Base-by-base conservation (phyloP, 2,797 vertebrate genomes). In the Tangara arthus region DNA sequence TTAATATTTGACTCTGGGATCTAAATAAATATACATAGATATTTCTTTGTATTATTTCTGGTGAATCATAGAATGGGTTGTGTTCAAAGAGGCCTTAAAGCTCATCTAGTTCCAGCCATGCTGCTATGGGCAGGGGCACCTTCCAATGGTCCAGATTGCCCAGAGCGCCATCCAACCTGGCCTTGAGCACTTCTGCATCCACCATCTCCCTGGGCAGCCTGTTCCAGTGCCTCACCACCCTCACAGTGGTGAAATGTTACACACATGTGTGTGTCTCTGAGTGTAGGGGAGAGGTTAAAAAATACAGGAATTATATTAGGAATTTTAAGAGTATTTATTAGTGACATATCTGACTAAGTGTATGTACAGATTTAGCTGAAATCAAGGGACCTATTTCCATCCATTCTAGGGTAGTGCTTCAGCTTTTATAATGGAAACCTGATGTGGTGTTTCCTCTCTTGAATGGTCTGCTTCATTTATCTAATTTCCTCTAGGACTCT, bases 141-240 rank as follows among this genome's bases (percentile, higher is more conserved):
- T 86, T 76, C 39, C 57, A 35, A 6, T 14, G 5, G 8, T 35
- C 15, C 50, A 13, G 22, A 16, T 32, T 52, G 21, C 42, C 73
- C 49, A 39, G 27, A 39, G 15, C 1, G 0, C 11, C 27, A 8
- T 53, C 8, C 70, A 42, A 3, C 17, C 22, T 3, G 2, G 46
- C 57, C 23, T 11, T 44, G 44, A 27, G 16, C 15, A 17, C 12
- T 46, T 15, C 44, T 42, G 16, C 28, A 70, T 19, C 8, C 44
- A 9, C 21, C 37, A 1, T 21, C 44, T 56, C n/a, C 34, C 57
- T 50, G n/a, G n/a, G 20, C 28, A 57, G 8, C 6, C 17, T 39
- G 12, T 30, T 69, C n/a, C 24, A 30, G 15, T 44, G 50, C 37
- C 37, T 77, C 37, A 39, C 28, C 17, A 37, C 13, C 7, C 49